Base-by-base conservation (phyloP, 2,113 vertebrate genomes). In the Oxyruncus cristatus region DNA sequence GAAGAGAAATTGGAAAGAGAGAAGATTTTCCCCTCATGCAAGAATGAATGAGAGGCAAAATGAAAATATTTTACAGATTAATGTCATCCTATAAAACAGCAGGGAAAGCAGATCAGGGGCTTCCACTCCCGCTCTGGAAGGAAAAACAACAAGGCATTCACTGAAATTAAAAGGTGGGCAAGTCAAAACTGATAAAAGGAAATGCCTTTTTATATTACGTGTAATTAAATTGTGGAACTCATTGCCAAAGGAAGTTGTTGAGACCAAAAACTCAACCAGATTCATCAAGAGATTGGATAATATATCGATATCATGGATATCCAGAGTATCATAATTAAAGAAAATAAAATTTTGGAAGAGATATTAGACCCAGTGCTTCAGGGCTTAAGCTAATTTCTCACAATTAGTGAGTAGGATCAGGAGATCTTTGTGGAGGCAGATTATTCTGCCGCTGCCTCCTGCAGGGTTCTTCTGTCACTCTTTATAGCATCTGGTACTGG, bases 181-280 rank as follows among this genome's bases (percentile, higher is more conserved):
- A 94, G 95, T 96, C 93, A 90, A 92, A 96, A 96, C 95, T 84
- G 82, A 96, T 94, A 92, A 90, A 95, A 96, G 95, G 95, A 97
- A 96, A 97, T 96, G 78, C 88, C 93, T 96, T 94, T 94, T 96
- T 81, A 92, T 94, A 95, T 96, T 93, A 95, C 72, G 5, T 95
- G 93, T 92, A 93, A 97, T 96, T 97, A 95, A 93, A 79, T 62
- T 86, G 41, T 81, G 61, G 53, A 78, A 93, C 32, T 86, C 88
- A 55, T 44, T 96, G 93, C 95, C 95, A 96, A 83, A 96, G 92
- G 90, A 97, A 96, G 93, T 94, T 88, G 95, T 93, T 94, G 88
- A 96, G 83, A 95, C 85, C 90, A 78, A 96, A 92, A 93, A 39
- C 56, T 86, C 92, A 46, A 88, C 91, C 72, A 95, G 92, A 92